These are phyloP conservation scores for Ceyx cyanopectus DNA, from an alignment of 2,113 vertebrate genomes.

Conservation along the genomic window DNA sequence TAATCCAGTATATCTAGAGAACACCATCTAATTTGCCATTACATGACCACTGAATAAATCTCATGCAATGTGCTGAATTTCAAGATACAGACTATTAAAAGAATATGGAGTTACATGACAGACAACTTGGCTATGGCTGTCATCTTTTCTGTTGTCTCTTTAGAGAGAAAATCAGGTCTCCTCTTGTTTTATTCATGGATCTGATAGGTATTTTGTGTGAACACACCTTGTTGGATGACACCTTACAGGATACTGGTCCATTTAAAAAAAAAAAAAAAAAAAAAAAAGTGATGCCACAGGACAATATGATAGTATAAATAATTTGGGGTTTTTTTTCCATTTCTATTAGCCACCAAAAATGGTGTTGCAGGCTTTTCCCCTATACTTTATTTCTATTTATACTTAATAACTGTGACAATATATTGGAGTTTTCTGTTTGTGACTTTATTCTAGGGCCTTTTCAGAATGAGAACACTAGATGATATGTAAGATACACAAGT, in stretches of 20 bases:
- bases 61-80: background rate
- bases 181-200: background rate
- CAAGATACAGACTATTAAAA: background rate
- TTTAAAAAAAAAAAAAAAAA: background rate
- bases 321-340: background rate
- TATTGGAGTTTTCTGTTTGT: background rate
- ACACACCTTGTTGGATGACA: rapidly evolving
- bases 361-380: background rate
- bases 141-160: background rate
- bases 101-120: background rate
- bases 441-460: background rate
- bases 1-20: background rate
- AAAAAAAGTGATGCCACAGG: background rate
- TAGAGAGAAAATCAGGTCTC: background rate
- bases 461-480: background rate
- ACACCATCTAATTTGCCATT: background rate
- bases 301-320: background rate
- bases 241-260: background rate
- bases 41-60: background rate
- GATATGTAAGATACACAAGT: background rate
- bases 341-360: background rate
- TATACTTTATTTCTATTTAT: background rate
- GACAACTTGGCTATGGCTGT: background rate
- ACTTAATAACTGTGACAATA: background rate
- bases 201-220: background rate